Evolutionary conservation across 2,113 vertebrate species (phyloP).

Genomic region (Turnix velox): DNA sequence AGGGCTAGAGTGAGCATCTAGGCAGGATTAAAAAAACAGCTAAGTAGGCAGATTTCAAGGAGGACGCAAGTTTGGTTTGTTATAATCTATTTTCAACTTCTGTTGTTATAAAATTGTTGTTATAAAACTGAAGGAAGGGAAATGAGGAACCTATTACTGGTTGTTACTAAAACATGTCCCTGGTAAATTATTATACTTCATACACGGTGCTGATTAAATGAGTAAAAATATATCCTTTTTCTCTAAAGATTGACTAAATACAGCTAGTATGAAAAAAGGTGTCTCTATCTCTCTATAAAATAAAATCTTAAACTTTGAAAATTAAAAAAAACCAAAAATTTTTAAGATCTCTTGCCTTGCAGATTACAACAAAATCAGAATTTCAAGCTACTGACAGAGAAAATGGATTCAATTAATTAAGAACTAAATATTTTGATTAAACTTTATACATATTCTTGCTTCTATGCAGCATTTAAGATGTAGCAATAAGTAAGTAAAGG

Average conservation of each 20-base stretch:
- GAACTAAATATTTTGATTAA: background rate
- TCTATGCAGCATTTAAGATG: background rate
- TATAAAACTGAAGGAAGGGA: background rate
- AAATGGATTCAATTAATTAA: background rate
- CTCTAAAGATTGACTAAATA: background rate
- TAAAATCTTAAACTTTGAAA: background rate
- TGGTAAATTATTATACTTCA: background rate
- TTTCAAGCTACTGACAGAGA: background rate
- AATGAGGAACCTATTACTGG: background rate
- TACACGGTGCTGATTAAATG: background rate
- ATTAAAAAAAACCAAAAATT: background rate
- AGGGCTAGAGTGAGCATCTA: background rate
- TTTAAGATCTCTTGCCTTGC: background rate
- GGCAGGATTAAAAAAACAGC: background rate
- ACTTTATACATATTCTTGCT: background rate
- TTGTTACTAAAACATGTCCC: background rate
- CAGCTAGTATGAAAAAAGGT: background rate
- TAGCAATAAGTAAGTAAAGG: background rate
- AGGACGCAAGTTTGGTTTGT: background rate
- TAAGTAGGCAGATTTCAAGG: background rate
- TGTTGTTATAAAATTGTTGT: background rate
- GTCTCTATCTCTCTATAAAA: background rate
- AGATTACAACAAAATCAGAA: background rate
- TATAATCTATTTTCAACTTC: background rate
- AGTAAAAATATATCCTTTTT: background rate